Evolutionary conservation across 2,888 invertebrate species (phyloP).

Genomic region (Stenchaetothrips biformis): DNA sequence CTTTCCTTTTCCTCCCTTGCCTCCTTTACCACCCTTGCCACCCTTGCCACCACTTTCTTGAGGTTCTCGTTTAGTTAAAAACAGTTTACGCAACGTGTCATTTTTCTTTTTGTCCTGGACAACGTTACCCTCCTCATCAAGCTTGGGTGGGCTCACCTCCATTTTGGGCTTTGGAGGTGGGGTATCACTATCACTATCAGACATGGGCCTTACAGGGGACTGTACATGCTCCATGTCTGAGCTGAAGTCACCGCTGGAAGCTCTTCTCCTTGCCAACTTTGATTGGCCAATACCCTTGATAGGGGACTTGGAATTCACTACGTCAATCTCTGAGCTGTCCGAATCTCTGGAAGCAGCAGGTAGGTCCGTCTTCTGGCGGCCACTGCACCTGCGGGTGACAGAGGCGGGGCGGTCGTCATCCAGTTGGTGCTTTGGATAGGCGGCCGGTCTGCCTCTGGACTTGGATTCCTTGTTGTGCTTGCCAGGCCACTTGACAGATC

Average conservation of each 20-base stretch:
- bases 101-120: slow-evolving; percentile 66
- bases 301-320: background rate
- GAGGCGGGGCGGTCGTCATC: background rate
- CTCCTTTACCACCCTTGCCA: slow-evolving; percentile 47
- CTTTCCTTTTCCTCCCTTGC: slow-evolving; percentile 60
- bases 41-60: slow-evolving; percentile 39
- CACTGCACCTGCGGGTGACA: background rate
- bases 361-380: background rate
- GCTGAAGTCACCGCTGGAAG: background rate
- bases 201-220: slow-evolving; percentile 7
- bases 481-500: background rate
- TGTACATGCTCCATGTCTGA: slow-evolving; percentile 4
- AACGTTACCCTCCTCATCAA: slow-evolving; percentile 51
- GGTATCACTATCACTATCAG: slow-evolving; percentile 27
- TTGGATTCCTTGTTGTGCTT: background rate
- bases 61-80: slow-evolving; percentile 50
- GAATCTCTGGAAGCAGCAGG: background rate
- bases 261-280: background rate
- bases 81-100: slow-evolving; percentile 61
- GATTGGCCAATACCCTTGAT: background rate
- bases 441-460: background rate
- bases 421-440: background rate
- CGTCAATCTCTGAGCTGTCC: background rate
- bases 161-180: slow-evolving; percentile 38
- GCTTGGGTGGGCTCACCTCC: slow-evolving; percentile 46